Percentiles rank a stretch among this genome's conserved stretches.
Evolutionary conservation across 2,888 invertebrate genomes (phyloP).

Genomic region (Aporophyla lueneburgensis): DNA sequence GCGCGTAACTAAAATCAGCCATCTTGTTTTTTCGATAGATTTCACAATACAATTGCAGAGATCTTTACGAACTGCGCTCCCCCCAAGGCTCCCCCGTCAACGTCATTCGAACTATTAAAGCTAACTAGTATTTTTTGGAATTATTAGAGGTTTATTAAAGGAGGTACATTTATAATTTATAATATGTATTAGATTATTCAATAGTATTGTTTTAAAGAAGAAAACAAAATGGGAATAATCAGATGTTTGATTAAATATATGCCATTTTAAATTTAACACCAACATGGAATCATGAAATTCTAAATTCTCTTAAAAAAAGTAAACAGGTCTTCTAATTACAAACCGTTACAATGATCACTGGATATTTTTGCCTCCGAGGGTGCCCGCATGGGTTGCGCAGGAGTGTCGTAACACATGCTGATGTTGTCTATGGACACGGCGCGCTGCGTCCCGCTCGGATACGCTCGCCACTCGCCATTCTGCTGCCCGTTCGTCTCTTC

Average conservation of each 20-base stretch:
- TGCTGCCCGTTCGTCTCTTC: conserved; percentile 88
- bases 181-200: neutral
- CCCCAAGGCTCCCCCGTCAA: too few species aligned
- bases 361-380: conserved; percentile 85
- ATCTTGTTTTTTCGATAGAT: neutral
- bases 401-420: conserved; percentile 87
- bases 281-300: neutral
- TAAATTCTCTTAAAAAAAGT: neutral
- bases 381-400: conserved; percentile 81
- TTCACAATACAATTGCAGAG: neutral
- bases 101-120: too few species aligned
- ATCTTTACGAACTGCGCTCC: neutral
- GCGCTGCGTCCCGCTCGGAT: conserved; percentile 85
- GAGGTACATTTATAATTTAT: too few species aligned
- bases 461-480: conserved; percentile 86
- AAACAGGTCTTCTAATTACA: conserved; percentile 38
- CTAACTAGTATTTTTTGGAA: neutral
- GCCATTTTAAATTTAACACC: neutral
- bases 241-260: too few species aligned
- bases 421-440: conserved; percentile 93
- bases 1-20: too few species aligned
- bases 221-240: neutral
- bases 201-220: neutral
- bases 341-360: conserved; percentile 85
- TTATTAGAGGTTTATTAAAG: neutral